Base-by-base conservation (phyloP, 2,797 vertebrate species). In the Alexandromys oeconomus region DNA sequence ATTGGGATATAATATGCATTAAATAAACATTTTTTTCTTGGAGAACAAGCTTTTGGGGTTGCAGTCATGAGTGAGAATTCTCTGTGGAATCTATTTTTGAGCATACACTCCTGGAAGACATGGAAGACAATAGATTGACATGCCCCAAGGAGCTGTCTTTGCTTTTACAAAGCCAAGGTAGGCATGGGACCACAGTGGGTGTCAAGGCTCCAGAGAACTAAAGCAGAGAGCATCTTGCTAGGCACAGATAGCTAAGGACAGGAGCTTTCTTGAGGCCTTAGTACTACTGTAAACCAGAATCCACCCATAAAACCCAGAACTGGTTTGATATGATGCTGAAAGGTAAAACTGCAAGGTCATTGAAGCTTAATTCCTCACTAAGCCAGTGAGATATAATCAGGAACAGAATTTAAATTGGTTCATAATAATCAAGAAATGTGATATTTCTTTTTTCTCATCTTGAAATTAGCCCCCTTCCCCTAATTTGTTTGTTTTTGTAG, bases 1-100 rank as follows among this genome's bases (percentile, higher is more conserved):
- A 8, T 17, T 80, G 23, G 4, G 4, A 77, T 61, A 37, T 1
- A 84, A 15, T 7, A 82, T 10, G 29, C 54, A 74, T 74, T 81
- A 91, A 95, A 61, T 73, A 34, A 19, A 37, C 2, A 57, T 43
- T 31, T 37, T 91, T 87, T 84, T 11, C 34, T 87, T 76, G 76
- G 29, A 17, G 37, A 87, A 87, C 86, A 43, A n/a, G 2, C 14
- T 59, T 84, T 77, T 48, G 6, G 48, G 7, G 3, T 37, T 54
- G 7, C 12, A 51, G 2, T 25, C 6, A 1, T 54, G 34, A 37
- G 19, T 85, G 31, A 80, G 25, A 90, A 54, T 7, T 40, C 8
- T 54, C 69, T 77, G 10, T 77, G 59, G 77, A 71, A 12, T 61
- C n/a, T 23, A 46, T 43, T n/a, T 4, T 37, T 67, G 8, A 89